A percentile compares a stretch with the other conserved stretches of the same genome.
Evolutionary conservation across 2,888 invertebrate species (phyloP).

Genomic region (Rhingia rostrata): DNA sequence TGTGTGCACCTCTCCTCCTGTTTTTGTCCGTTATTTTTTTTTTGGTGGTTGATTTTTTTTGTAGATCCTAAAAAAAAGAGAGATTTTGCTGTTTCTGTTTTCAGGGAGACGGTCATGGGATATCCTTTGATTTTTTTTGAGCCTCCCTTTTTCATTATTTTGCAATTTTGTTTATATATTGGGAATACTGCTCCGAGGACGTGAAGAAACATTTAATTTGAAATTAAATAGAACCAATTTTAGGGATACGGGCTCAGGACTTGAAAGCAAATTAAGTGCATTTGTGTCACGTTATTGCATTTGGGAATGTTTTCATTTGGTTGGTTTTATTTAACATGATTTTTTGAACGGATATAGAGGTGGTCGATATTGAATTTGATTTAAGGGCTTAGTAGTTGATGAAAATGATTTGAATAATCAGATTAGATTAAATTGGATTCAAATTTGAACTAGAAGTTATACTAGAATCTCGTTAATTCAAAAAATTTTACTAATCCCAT

Average conservation of each 20-base stretch:
- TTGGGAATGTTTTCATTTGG: background rate
- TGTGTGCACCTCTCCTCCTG: slow-evolving; percentile 6
- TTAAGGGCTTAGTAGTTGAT: too few species aligned
- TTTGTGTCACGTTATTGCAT: background rate
- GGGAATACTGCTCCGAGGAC: background rate
- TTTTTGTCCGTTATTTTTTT: slow-evolving; percentile 13
- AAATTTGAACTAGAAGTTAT: too few species aligned
- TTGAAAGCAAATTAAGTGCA: slow-evolving; percentile 1
- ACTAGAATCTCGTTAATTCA: too few species aligned
- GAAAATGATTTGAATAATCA: too few species aligned
- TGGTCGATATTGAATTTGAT: too few species aligned
- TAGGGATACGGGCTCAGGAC: background rate
- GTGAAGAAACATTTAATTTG: slow-evolving; percentile 11
- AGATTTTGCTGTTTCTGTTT: background rate
- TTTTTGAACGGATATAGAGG: too few species aligned
- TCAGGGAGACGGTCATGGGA: background rate
- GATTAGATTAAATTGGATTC: too few species aligned
- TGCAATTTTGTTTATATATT: slow-evolving; percentile 16
- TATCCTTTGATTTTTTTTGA: background rate
- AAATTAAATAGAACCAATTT: slow-evolving; percentile 15
- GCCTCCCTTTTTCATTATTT: background rate
- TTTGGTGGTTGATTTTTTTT: slow-evolving; percentile 17
- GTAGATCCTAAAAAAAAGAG: slow-evolving; percentile 9
- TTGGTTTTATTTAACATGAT: background rate
- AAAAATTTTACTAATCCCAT: too few species aligned